Evolutionary conservation across 2,797 vertebrate genomes (phyloP), one percentile per base, ranked within the genome.

Genomic region (Ptychadena robeensis): DNA sequence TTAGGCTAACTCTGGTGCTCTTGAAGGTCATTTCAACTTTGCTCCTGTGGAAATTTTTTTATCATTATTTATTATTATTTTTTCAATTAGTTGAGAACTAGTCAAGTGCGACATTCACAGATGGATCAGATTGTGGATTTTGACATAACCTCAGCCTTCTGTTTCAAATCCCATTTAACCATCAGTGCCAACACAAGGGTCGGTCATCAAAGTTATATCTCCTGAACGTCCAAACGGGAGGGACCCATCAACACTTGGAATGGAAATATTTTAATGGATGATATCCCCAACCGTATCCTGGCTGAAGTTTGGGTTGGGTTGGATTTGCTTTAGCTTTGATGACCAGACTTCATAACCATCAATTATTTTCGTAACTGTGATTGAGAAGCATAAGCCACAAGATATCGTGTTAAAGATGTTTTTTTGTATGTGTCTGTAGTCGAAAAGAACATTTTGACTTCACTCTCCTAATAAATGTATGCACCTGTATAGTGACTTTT

Each of bases 401-500:
- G 40, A 32, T 30, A 66, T 14, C 28, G 30, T 71, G 68, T 64
- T 61, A 72, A 72, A 66, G 53, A 38, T 63, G 37, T 80, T 78
- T 78, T 53, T 53, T 22, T 25, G 37, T 79, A 53, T 61, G 73
- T 83, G 75, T 67, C 75, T 79, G 75, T 83, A 48, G 75, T 66
- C 70, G n/a, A 37, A 73, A 53, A 61, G n/a, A 66, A n/a, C 18
- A 37, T 73, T 84, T 74, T 79, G 38, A 18, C 48, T 59, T 67
- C 18, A 79, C 27, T 73, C 48, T 79, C 30, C 64, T 65, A 84
- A 84, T 84, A 79, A 84, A 84, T 84, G 69, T 84, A 73, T 84
- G 82, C 82, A 84, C 65, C 82, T 84, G 82, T 84, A 84, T 80
- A 84, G 82, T 79, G 82, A 65, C 74, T 69, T 79, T 79, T 80